Percentiles rank a stretch among this genome's conserved stretches.
phyloP scores from a whole-genome alignment of 2,888 invertebrate species.

The Caenorhabditis sp. region DNA sequence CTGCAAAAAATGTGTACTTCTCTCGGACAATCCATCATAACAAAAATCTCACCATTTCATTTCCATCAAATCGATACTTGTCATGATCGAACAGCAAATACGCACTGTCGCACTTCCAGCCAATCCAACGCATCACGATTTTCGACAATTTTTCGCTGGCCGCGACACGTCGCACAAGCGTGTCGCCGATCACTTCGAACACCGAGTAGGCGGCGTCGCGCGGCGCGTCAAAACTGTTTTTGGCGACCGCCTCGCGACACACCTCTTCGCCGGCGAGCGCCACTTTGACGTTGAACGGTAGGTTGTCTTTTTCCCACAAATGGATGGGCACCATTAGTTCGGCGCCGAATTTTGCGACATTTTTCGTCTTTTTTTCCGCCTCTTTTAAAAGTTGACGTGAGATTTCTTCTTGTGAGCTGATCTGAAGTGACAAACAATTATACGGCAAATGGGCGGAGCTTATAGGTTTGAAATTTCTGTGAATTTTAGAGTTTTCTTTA shows the following conservation, averaged over 20 bases:
- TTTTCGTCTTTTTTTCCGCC: constrained; percentile 23
- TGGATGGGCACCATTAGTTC: constrained; percentile 66
- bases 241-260: constrained; percentile 36
- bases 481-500: too few species aligned
- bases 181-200: constrained; percentile 52
- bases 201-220: constrained; percentile 51
- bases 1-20: background rate
- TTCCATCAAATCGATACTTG: constrained; percentile 22
- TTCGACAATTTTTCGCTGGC: constrained; percentile 40
- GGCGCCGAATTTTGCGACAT: constrained; percentile 33
- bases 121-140: constrained; percentile 45
- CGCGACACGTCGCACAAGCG: constrained; percentile 36
- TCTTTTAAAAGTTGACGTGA: constrained; percentile 44
- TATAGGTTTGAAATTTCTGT: too few species aligned
- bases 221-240: constrained; percentile 40
- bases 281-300: constrained; percentile 66
- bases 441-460: too few species aligned
- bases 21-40: background rate
- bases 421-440: constrained; percentile 31
- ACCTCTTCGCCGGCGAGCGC: constrained; percentile 55
- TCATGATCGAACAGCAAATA: constrained; percentile 47
- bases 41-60: constrained; percentile 30
- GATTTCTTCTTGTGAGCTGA: constrained; percentile 39
- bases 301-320: constrained; percentile 65
- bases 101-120: constrained; percentile 42